phyloP scores from a whole-genome alignment of 2,888 invertebrate species.

The Drosophila kanekoi region DNA sequence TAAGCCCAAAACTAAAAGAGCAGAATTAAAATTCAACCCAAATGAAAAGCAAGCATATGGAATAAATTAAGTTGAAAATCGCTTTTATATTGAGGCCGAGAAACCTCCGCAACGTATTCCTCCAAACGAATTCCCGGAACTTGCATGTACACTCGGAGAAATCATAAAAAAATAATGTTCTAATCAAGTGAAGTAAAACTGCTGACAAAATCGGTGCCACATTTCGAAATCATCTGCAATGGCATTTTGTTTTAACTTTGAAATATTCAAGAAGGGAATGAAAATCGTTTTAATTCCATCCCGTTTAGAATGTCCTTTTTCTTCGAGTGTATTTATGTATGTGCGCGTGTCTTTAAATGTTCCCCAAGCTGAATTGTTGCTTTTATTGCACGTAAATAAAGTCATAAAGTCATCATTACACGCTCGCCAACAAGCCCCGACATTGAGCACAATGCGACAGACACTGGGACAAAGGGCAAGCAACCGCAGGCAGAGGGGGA shows the following conservation, averaged over 20 bases:
- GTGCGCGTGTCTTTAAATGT: slow-evolving; percentile 26
- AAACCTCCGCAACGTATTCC: background rate
- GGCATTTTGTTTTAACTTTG: background rate
- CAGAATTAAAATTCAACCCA: slow-evolving; percentile 65
- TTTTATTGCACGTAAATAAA: slow-evolving; percentile 77
- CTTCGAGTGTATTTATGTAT: slow-evolving; percentile 5
- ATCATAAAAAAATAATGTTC: background rate
- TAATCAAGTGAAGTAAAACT: background rate
- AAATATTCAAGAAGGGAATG: too few species aligned
- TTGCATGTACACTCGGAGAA: slow-evolving; percentile 5
- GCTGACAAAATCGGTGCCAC: too few species aligned
- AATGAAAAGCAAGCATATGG: slow-evolving; percentile 52
- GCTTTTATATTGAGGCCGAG: slow-evolving; percentile 59
- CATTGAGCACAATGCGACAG: slow-evolving; percentile 12
- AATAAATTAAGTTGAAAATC: slow-evolving; percentile 74
- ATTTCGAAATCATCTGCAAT: too few species aligned
- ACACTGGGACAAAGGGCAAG: slow-evolving; percentile 10
- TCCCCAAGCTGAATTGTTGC: slow-evolving; percentile 45
- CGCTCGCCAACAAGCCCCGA: slow-evolving; percentile 61
- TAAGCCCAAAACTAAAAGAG: slow-evolving; percentile 59
- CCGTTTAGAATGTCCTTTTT: background rate
- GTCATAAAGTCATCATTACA: slow-evolving; percentile 78
- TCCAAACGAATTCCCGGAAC: background rate
- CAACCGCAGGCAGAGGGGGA: background rate
- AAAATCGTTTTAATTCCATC: background rate